Conservation (phyloP, 2,888 invertebrate genomes). For the Sphaerophoria rueppellii region DNA sequence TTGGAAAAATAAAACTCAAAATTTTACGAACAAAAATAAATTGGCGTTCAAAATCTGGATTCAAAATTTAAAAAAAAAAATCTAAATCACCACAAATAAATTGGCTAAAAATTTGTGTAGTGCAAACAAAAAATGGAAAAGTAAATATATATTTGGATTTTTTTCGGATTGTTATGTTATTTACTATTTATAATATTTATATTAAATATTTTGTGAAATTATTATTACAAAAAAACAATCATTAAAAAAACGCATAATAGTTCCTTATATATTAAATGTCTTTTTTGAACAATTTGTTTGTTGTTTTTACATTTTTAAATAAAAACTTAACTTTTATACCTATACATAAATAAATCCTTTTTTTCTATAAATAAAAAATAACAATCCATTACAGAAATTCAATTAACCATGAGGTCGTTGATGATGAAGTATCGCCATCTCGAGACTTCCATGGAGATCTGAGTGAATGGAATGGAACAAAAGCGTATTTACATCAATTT, state of each 20-base stretch:
- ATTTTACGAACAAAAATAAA: constrained; percentile 33
- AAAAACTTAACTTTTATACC: constrained; percentile 21
- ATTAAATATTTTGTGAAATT: constrained; percentile 43
- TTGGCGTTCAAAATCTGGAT: constrained; percentile 43
- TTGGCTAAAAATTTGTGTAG: constrained; percentile 54
- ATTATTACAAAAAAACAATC: constrained; percentile 3
- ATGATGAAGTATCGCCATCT: constrained; percentile 75
- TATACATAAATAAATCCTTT: constrained; percentile 46
- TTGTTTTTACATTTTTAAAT: constrained; percentile 68
- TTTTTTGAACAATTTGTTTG: constrained; percentile 70
- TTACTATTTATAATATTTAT: constrained; percentile 40
- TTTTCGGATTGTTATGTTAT: constrained; percentile 68
- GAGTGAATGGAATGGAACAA: constrained; percentile 71
- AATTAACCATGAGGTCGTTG: constrained; percentile 75
- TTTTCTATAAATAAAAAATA: constrained; percentile 64
- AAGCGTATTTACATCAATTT: constrained; percentile 57
- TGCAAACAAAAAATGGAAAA: constrained; percentile 14
- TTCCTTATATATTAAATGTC: constrained; percentile 62
- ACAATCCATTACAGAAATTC: constrained; percentile 75
- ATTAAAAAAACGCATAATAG: constrained; percentile 38
- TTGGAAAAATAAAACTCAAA: constrained; percentile 40
- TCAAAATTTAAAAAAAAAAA: constrained; percentile 22
- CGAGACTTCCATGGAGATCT: constrained; percentile 74
- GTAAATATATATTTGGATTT: constrained; percentile 67
- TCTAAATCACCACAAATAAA: constrained; percentile 33